A percentile compares a stretch with the other conserved stretches of the same genome.
phyloP scores from a whole-genome alignment of 2,797 vertebrate genomes.

The Onychomys leucogaster region DNA sequence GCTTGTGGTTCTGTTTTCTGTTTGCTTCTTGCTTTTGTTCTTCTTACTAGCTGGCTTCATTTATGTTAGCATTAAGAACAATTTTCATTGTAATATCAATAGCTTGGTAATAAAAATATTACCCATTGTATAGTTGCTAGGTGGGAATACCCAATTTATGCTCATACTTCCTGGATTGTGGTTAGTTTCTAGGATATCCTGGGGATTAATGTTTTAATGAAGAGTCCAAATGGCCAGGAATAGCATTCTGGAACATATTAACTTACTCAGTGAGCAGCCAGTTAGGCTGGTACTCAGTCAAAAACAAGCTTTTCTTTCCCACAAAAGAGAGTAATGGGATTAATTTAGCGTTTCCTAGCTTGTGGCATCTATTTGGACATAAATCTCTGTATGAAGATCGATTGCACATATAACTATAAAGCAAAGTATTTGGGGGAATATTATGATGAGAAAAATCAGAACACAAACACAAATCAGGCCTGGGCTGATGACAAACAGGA shows the following conservation, averaged over 20 bases:
- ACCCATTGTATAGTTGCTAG: background rate
- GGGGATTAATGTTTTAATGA: slow-evolving; percentile 67
- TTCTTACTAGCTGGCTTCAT: slow-evolving; percentile 37
- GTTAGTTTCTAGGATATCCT: slow-evolving; percentile 49
- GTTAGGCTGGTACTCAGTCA: slow-evolving; percentile 59
- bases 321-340: slow-evolving; percentile 75
- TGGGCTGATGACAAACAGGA: slow-evolving; percentile 14
- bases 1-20: slow-evolving; percentile 53
- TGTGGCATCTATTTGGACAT: slow-evolving; percentile 66
- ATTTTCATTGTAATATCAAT: slow-evolving; percentile 54
- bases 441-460: slow-evolving; percentile 74
- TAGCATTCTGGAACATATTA: slow-evolving; percentile 48
- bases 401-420: slow-evolving; percentile 68
- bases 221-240: slow-evolving; percentile 7
- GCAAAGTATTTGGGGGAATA: slow-evolving; percentile 69
- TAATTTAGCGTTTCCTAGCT: slow-evolving; percentile 77
- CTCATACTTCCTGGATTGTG: slow-evolving; percentile 21
- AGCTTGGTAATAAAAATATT: slow-evolving; percentile 57
- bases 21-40: slow-evolving; percentile 62
- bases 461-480: slow-evolving; percentile 64
- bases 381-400: slow-evolving; percentile 62
- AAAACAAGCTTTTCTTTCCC: slow-evolving; percentile 66
- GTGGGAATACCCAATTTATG: slow-evolving; percentile 40
- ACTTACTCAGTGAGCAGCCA: slow-evolving; percentile 50
- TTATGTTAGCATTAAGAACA: slow-evolving; percentile 65